A percentile compares a stretch with the other conserved stretches of the same genome.
phyloP scores from a whole-genome alignment of 1,140 invertebrate genomes.

The Drosophila pallidifrons region DNA sequence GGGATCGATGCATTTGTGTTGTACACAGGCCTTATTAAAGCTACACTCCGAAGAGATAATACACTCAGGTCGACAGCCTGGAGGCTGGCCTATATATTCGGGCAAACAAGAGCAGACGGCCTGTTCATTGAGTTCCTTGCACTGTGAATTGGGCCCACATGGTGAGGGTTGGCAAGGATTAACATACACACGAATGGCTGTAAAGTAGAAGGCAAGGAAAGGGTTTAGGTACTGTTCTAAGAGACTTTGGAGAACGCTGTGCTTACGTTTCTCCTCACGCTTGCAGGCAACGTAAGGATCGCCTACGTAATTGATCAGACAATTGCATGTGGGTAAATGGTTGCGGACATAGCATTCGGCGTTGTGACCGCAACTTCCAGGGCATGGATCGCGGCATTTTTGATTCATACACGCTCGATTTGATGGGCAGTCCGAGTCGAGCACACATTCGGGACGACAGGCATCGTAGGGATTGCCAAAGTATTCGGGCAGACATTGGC shows the following conservation, averaged over 20 bases:
- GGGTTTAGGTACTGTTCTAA: neutral
- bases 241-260: neutral
- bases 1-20: conserved; percentile 90
- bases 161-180: conserved; percentile 88
- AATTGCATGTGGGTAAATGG: conserved; percentile 90
- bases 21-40: conserved; percentile 89
- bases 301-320: conserved; percentile 88
- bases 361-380: conserved; percentile 87
- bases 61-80: conserved; percentile 90
- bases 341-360: conserved; percentile 91
- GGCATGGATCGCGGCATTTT: conserved; percentile 88
- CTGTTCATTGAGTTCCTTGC: conserved; percentile 87
- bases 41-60: conserved; percentile 88
- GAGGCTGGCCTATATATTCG: conserved; percentile 91
- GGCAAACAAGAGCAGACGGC: conserved; percentile 90
- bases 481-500: conserved; percentile 86
- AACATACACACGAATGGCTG: conserved; percentile 82
- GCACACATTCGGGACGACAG: conserved; percentile 87
- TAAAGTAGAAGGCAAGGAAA: conserved; percentile 20
- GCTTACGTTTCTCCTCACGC: conserved; percentile 73
- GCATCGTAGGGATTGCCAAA: conserved; percentile 87
- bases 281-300: conserved; percentile 89
- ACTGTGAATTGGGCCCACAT: conserved; percentile 90
- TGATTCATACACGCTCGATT: conserved; percentile 86
- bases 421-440: conserved; percentile 87